Base-by-base conservation (phyloP, 2,113 vertebrate species). In the Bambusicola thoracicus region DNA sequence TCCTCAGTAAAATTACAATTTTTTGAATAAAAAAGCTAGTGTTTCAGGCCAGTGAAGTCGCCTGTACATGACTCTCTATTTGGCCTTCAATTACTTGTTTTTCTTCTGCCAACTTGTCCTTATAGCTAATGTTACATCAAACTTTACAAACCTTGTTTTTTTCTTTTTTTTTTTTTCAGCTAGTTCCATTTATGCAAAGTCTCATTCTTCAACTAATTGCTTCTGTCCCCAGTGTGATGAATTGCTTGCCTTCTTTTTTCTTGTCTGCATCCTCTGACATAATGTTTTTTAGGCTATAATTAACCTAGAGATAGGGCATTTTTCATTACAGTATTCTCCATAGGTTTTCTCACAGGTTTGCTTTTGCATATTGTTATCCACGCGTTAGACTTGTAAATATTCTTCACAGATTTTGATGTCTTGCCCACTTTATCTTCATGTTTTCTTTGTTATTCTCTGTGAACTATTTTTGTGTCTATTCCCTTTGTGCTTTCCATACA, bases 1-100 rank as follows among this genome's bases (percentile, higher is more conserved):
- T 76, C 65, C 36, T 82, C 62, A 89, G 67, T 66, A 89, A 85
- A 89, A 95, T 77, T 87, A 41, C 29, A 91, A 87, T 89, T 94
- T 87, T 40, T 61, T 92, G 30, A 94, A 87, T 85, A 87, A 56
- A 87, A 58, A 92, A 66, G 44, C 32, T 66, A 29, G 14, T 16
- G 48, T 87, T 87, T 92, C 49, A 85, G 30, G 59, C 30, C 87
- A 66, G 48, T 82, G 48, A 40, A 91, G n/a, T 69, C 70, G 69
- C 69, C 67, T n/a, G 27, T 82, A 34, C 4, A 13, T 25, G 2
- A 43, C 58, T 80, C 36, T 61, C 18, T 85, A 5, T 73, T 27
- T 80, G 75, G 74, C 30, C 55, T 89, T 91, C 85, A 76, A 17
- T 65, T 89, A 85, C 49, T 38, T 91, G 36, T 82, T 92, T 89